Base-by-base conservation (phyloP, 2,113 vertebrate species). In the Andinoacara biseriatus region DNA sequence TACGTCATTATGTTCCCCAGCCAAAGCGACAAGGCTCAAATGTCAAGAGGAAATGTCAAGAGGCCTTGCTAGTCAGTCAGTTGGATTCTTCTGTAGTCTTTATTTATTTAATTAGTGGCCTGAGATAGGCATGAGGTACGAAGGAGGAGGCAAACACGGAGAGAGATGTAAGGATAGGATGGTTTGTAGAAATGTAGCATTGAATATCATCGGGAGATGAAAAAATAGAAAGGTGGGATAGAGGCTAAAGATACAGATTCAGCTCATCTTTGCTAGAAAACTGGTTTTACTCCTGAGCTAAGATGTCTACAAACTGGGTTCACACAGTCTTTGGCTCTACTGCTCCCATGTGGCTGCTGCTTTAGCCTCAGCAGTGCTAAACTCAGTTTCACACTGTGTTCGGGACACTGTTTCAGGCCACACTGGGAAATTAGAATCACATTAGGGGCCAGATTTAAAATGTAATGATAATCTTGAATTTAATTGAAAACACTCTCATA, bases 21-120 rank as follows among this genome's bases (percentile, higher is more conserved):
- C 85, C 94, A 92, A 94, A 94, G 96, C 87, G 93, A 81, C 93
- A 90, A 94, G 93, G 93, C 93, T 94, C 94, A 95, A 95, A 96
- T 94, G 95, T 96, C 94, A 94, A 90, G 90, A 86, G 91, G 6
- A 98, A 97, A 97, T 97, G 96, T 97, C 96, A 96, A 94, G 91
- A 95, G 95, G 93, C 94, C 93, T 92, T 40, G 56, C 85, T 76
- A 87, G 93, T 88, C 69, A 56, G 33, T 82, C 17, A 3, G 31
- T 69, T 3, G 38, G 58, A 62, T 76, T 74, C 83, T 75, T 81
- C 65, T 88, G 63, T 79, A 75, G 61, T 62, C 83, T 72, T 26
- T 81, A 56, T 38, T 77, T 56, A 82, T 90, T 83, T 56, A 87
- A 84, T 81, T 87, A 87, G 86, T 83, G 75, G 74, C 82, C 22